Evolutionary conservation across 1,140 invertebrate species (phyloP), one percentile per base, ranked within the genome.

Genomic region (Drosophila punjabiensis): DNA sequence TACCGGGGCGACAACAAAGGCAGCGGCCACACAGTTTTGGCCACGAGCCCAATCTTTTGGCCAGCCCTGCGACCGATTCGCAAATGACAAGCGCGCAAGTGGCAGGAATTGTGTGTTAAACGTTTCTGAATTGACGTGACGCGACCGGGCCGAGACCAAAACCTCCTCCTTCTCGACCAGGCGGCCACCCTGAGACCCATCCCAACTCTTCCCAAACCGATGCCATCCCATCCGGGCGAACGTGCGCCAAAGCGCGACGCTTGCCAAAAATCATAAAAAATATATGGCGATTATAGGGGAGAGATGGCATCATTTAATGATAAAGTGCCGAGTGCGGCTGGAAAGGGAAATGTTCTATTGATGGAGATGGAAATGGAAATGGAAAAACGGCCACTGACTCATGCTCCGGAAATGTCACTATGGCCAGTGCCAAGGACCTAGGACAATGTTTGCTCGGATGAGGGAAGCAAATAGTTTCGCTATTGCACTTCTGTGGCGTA

Each of bases 201-300:
- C 35, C 18, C 37, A 39, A 8, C 32, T 45, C 20, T n/a, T n/a
- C 18, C 47, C 32, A 10, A 10, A 11, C 18, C 18, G 18, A 41
- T 28, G 24, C 65, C 39, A 47, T 47, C 9, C 65, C 45, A 68
- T 39, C 24, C 64, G 59, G 71, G 45, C 37, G 75, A 89, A 85
- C 85, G 89, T 87, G 90, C 77, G 89, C 89, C 90, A 90, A 81
- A 77, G 20, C 48, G 45, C 47, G 76, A 39, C 30, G 82, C 63
- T 81, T 89, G 89, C 89, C 89, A 92, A 92, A 92, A 85, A 84
- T 71, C 53, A 62, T 78, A 76, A 76, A 82, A 85, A 82, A 84
- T 77, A 81, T 83, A 89, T 84, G 69, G 77, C 69, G 88, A 90
- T 90, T 85, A 85, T 79, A 62, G 79, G 48, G 43, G 64, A 66